These are phyloP conservation scores for Charaxes varanes DNA, from an alignment of 1,140 invertebrate species.

Conservation along the genomic window DNA sequence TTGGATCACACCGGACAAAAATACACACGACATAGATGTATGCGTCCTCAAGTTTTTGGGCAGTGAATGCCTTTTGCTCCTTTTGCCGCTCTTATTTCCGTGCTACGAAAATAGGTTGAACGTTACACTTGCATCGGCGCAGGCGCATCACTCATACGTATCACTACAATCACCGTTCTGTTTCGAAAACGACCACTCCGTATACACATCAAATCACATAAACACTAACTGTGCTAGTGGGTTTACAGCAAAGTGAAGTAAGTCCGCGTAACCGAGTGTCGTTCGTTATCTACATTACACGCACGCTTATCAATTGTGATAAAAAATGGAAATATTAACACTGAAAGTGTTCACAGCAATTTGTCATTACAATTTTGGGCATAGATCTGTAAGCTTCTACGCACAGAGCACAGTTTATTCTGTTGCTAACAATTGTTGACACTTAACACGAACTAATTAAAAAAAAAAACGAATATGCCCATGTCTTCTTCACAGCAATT, in stretches of 20 bases:
- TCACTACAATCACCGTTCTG: slow-evolving; percentile 36
- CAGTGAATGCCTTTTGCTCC: slow-evolving; percentile 64
- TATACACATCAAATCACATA: too few relatives aligned
- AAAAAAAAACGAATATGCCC: too few relatives aligned
- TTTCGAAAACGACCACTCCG: slow-evolving; percentile 26
- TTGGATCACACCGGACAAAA: slow-evolving; percentile 60
- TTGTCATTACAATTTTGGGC: too few relatives aligned
- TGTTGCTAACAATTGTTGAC: too few relatives aligned
- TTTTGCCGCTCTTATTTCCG: slow-evolving; percentile 73
- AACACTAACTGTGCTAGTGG: slow-evolving; percentile 16
- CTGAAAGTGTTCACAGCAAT: background rate
- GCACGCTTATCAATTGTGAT: slow-evolving; percentile 20
- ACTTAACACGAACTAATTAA: too few relatives aligned
- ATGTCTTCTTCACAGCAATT: too few relatives aligned
- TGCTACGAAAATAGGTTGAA: slow-evolving; percentile 70
- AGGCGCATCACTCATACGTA: slow-evolving; percentile 64
- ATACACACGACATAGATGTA: slow-evolving; percentile 51
- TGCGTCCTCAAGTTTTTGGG: slow-evolving; percentile 67
- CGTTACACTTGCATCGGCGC: slow-evolving; percentile 64
- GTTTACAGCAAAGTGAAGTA: slow-evolving; percentile 13
- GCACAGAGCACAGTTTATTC: too few relatives aligned
- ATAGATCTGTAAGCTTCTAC: too few relatives aligned
- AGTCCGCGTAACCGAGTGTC: slow-evolving; percentile 12
- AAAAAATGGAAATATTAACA: slow-evolving; percentile 6
- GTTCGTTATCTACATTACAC: slow-evolving; percentile 16